Conservation (phyloP, 2,888 invertebrate species). For the Rotaria macrura region DNA sequence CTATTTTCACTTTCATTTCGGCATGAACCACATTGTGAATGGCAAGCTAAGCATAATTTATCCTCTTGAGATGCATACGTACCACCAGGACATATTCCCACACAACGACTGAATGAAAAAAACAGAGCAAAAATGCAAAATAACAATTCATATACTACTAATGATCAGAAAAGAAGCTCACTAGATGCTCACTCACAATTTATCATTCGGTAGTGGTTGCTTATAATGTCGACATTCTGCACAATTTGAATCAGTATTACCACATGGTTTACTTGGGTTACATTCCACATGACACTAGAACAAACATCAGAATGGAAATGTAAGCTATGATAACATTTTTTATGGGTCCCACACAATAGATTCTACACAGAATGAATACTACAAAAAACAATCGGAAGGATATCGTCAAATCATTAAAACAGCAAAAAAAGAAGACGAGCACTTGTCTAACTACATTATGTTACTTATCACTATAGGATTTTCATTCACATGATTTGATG, state of each 20-base stretch:
- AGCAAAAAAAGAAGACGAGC: background rate
- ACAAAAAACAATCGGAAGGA: background rate
- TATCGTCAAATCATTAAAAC: background rate
- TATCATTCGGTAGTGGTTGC: background rate
- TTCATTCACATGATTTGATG: background rate
- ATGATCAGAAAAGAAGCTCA: no score
- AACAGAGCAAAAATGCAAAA: no score
- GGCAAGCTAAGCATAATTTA: background rate
- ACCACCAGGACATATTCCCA: background rate
- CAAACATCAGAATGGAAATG: background rate
- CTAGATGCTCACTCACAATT: background rate
- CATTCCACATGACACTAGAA: background rate
- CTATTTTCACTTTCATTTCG: background rate
- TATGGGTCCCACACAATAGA: background rate
- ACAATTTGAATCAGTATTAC: background rate
- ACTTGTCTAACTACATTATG: background rate
- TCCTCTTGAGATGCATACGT: background rate
- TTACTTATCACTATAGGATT: background rate
- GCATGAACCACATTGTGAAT: constrained; percentile 1
- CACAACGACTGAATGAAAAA: background rate
- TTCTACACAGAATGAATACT: background rate
- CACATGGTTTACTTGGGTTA: background rate
- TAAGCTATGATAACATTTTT: background rate
- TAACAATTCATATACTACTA: no score
- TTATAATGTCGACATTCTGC: background rate